A percentile compares a stretch with the other conserved stretches of the same genome.
Evolutionary conservation across 2,113 vertebrate species (phyloP).

Genomic region (Cyanistes caeruleus): DNA sequence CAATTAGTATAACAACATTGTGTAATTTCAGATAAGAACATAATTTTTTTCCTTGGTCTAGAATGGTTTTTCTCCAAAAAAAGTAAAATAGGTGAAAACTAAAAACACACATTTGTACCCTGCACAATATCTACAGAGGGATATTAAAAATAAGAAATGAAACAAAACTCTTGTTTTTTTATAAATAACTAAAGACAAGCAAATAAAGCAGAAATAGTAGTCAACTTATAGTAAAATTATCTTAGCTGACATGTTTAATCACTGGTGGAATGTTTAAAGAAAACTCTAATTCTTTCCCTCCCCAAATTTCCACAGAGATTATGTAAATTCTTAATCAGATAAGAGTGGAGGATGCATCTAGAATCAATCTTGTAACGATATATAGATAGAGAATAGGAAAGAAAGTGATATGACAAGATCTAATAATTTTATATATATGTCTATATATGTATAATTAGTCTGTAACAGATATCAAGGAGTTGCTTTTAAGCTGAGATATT

Average conservation of each 20-base stretch:
- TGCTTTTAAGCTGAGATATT: constrained; percentile 17
- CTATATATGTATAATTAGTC: background rate
- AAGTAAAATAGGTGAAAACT: background rate
- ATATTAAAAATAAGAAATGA: background rate
- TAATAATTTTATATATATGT: background rate
- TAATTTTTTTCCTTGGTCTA: background rate
- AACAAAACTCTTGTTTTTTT: background rate
- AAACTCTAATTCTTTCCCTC: background rate
- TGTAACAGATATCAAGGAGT: background rate
- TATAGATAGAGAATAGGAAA: background rate
- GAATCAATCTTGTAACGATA: background rate
- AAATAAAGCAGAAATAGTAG: background rate
- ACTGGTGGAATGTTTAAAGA: constrained; percentile 17
- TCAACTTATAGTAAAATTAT: constrained; percentile 17
- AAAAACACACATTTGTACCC: background rate
- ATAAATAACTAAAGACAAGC: background rate
- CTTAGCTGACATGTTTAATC: background rate
- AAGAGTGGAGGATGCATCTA: background rate
- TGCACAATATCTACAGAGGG: background rate
- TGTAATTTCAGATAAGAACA: background rate
- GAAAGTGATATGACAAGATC: background rate
- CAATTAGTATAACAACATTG: background rate
- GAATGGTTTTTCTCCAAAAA: background rate
- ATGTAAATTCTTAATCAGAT: background rate
- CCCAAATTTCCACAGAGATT: background rate